A percentile compares a stretch with the other conserved stretches of the same genome.
phyloP scores from a whole-genome alignment of 2,888 invertebrate genomes.

The Eupithecia centaureata region DNA sequence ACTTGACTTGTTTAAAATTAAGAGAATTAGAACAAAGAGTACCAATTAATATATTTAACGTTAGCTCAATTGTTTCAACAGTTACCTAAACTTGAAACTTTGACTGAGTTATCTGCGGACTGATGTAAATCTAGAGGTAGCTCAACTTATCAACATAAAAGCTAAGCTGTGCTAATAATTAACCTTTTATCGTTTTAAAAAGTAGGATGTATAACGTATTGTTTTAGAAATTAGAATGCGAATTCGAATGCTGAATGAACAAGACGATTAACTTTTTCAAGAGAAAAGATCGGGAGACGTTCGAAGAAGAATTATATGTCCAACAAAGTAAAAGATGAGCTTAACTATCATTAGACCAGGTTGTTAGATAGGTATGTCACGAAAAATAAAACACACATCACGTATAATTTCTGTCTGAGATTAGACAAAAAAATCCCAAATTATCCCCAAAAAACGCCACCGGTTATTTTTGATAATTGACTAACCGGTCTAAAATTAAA shows the following conservation, averaged over 20 bases:
- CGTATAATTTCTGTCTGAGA: conserved; percentile 47
- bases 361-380: conserved; percentile 9
- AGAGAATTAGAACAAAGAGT: no score
- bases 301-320: no score
- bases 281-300: background rate
- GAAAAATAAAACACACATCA: conserved; percentile 28
- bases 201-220: no score
- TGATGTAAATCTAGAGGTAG: no score
- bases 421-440: conserved; percentile 66
- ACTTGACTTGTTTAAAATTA: no score
- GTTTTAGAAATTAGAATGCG: background rate
- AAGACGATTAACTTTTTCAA: background rate
- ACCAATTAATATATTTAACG: no score
- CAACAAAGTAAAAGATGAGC: background rate
- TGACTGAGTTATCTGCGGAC: no score
- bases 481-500: conserved; percentile 73
- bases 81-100: no score
- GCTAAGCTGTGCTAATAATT: no score
- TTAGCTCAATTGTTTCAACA: no score
- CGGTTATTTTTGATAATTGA: conserved; percentile 83
- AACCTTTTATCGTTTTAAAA: no score
- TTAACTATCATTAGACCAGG: background rate
- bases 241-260: background rate
- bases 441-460: conserved; percentile 73
- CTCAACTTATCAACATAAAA: no score